Conservation (phyloP, 2,113 vertebrate species). For the Rattus rattus region DNA sequence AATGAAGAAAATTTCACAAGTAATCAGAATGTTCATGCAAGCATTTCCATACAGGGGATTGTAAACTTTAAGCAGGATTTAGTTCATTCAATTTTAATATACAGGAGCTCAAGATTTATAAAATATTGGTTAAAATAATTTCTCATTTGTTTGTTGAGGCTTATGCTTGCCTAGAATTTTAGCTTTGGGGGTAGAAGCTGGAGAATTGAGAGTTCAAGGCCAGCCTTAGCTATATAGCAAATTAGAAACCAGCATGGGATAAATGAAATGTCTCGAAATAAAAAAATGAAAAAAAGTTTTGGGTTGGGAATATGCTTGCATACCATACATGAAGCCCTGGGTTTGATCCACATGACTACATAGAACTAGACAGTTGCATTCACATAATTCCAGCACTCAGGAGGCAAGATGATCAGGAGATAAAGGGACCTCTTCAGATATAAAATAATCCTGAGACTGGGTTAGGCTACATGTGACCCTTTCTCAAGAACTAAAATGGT, state of each 20-base stretch:
- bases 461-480: background rate
- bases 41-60: background rate
- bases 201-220: background rate
- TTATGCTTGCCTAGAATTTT: too few relatives aligned
- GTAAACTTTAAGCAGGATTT: background rate
- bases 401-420: background rate
- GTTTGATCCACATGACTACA: background rate
- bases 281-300: background rate
- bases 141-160: background rate
- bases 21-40: slow-evolving; percentile 9
- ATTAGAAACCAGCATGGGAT: background rate
- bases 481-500: background rate
- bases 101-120: background rate
- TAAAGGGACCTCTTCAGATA: background rate
- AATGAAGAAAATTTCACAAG: background rate
- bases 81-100: background rate
- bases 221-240: background rate
- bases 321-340: background rate
- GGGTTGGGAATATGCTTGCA: background rate
- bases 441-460: background rate
- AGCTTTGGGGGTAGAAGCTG: background rate
- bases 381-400: background rate
- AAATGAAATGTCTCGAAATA: background rate
- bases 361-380: too few relatives aligned
- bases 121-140: background rate